Conservation (phyloP, 2,113 vertebrate species). For the Datnioides undecimradiatus region DNA sequence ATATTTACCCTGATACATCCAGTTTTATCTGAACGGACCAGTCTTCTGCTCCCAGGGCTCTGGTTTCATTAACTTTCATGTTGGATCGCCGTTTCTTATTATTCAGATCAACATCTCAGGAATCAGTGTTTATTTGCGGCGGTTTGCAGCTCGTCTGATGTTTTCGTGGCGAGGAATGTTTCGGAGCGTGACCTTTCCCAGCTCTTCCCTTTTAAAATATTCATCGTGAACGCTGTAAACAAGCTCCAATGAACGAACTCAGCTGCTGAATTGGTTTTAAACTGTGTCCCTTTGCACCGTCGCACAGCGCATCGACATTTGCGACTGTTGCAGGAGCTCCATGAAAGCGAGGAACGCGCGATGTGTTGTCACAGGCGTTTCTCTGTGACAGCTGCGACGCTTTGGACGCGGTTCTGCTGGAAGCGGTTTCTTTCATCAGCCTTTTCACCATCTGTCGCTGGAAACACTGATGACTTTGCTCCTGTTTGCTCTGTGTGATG, state of each 20-base stretch:
- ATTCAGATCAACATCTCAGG: neutral
- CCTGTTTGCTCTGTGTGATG: neutral
- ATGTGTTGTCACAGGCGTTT: neutral
- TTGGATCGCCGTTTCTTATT: neutral
- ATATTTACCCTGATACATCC: neutral
- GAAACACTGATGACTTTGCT: neutral
- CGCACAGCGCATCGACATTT: neutral
- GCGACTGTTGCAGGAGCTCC: neutral
- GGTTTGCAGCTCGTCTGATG: conserved; percentile 14
- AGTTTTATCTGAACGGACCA: neutral
- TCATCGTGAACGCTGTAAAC: conserved; percentile 25
- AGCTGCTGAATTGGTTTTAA: neutral
- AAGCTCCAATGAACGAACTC: neutral
- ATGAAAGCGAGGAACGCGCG: neutral
- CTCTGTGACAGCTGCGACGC: neutral
- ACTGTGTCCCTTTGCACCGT: conserved; percentile 7
- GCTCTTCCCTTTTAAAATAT: conserved; percentile 30
- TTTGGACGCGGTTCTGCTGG: neutral
- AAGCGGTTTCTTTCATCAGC: neutral
- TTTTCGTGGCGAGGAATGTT: neutral
- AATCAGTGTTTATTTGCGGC: conserved; percentile 8
- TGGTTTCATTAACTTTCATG: neutral
- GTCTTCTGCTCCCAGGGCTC: neutral
- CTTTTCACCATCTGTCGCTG: neutral
- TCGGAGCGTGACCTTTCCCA: conserved; percentile 15